Percentiles rank a stretch among this genome's conserved stretches.
phyloP scores from a whole-genome alignment of 92 coral and sea anemone species.

The Palythoa grandiflora region DNA sequence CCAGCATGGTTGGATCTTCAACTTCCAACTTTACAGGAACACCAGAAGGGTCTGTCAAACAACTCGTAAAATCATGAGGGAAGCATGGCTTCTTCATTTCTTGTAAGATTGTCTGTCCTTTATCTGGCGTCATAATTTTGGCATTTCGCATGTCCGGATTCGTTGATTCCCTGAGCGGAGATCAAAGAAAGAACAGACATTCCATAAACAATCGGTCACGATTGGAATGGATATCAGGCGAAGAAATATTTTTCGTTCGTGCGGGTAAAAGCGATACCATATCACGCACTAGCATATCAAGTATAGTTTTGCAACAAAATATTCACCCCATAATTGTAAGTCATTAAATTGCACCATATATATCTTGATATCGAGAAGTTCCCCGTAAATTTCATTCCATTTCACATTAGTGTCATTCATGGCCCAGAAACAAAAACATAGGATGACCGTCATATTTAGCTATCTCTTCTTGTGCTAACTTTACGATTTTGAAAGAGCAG shows the following conservation, averaged over 20 bases:
- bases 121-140: slow-evolving; percentile 82
- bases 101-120: slow-evolving; percentile 70
- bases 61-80: slow-evolving; percentile 84
- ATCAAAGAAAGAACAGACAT: slow-evolving; percentile 44
- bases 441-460: slow-evolving; percentile 20
- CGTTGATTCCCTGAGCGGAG: slow-evolving; percentile 77
- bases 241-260: slow-evolving; percentile 49
- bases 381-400: slow-evolving; percentile 57
- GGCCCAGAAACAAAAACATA: slow-evolving; percentile 26
- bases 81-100: slow-evolving; percentile 85
- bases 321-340: slow-evolving; percentile 63
- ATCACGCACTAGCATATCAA: slow-evolving; percentile 76
- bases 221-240: slow-evolving; percentile 60
- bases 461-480: not conserved
- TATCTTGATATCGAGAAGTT: slow-evolving; percentile 56
- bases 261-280: slow-evolving; percentile 36
- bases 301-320: slow-evolving; percentile 71
- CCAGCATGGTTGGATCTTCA: slow-evolving; percentile 92
- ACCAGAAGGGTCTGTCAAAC: slow-evolving; percentile 70
- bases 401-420: slow-evolving; percentile 75
- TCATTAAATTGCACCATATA: slow-evolving; percentile 72
- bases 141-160: slow-evolving; percentile 82
- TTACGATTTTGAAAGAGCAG: not conserved
- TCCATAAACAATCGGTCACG: slow-evolving; percentile 54
- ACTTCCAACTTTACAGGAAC: slow-evolving; percentile 94